phyloP scores from a whole-genome alignment of 2,888 invertebrate genomes.

The Pedicia rivosa region DNA sequence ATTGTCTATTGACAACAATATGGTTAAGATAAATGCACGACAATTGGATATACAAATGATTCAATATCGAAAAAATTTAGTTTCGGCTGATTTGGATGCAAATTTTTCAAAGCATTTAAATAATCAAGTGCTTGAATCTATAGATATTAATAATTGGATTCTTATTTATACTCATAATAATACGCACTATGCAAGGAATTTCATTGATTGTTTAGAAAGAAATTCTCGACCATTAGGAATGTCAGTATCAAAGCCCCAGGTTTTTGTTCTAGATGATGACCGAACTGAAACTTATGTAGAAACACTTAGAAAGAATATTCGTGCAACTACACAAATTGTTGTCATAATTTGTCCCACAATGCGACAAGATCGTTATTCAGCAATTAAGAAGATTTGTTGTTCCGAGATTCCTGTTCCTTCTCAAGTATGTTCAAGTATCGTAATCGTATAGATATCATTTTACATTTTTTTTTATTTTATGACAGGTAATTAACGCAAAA shows the following conservation, averaged over 20 bases:
- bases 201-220: constrained; percentile 36
- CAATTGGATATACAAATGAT: constrained; percentile 48
- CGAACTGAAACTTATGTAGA: constrained; percentile 49
- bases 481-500: constrained; percentile 55
- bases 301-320: constrained; percentile 37
- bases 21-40: constrained; percentile 43
- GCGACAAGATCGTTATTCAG: constrained; percentile 71
- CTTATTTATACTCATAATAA: constrained; percentile 52
- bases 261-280: constrained; percentile 48
- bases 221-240: constrained; percentile 55
- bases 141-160: constrained; percentile 56
- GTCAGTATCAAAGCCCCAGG: constrained; percentile 38
- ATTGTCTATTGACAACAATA: constrained; percentile 40
- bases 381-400: constrained; percentile 78
- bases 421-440: too few species aligned
- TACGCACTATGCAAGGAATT: constrained; percentile 34
- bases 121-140: constrained; percentile 46
- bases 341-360: constrained; percentile 66
- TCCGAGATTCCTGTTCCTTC: constrained; percentile 67
- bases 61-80: constrained; percentile 38
- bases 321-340: constrained; percentile 43
- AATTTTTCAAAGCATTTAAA: constrained; percentile 58
- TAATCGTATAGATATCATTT: too few species aligned
- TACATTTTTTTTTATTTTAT: too few species aligned
- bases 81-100: constrained; percentile 35